Evolutionary conservation across 2,888 invertebrate species (phyloP).

Genomic region (Operophtera brumata): DNA sequence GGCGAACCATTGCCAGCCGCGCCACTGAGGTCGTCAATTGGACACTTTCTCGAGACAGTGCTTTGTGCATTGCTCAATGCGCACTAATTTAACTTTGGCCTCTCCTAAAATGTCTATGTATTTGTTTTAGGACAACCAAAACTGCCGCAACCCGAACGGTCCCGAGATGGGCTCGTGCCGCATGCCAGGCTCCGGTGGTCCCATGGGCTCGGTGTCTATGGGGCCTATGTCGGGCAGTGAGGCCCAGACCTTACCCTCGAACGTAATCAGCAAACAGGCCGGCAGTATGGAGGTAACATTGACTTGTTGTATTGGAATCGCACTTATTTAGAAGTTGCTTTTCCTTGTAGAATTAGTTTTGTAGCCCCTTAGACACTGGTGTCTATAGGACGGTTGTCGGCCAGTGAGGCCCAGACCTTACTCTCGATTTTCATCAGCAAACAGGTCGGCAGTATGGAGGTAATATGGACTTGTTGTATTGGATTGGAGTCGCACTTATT

Average conservation of each 20-base stretch:
- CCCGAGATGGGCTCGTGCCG: slow-evolving; percentile 75
- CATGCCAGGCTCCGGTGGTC: slow-evolving; percentile 66
- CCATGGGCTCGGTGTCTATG: slow-evolving; percentile 73
- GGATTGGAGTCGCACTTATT: background rate
- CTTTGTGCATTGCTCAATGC: too few species aligned
- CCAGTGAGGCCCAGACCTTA: slow-evolving; percentile 85
- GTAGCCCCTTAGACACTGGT: slow-evolving; percentile 69
- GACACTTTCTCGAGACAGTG: too few species aligned
- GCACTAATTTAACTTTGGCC: too few species aligned
- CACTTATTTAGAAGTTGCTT: slow-evolving; percentile 1
- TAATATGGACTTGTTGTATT: slow-evolving; percentile 53
- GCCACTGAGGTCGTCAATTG: too few species aligned
- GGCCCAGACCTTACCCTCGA: slow-evolving; percentile 87
- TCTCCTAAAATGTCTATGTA: too few species aligned
- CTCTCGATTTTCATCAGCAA: slow-evolving; percentile 89
- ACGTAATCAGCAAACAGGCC: slow-evolving; percentile 88
- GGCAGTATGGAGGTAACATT: slow-evolving; percentile 87
- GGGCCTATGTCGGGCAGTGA: slow-evolving; percentile 79
- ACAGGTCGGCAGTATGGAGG: slow-evolving; percentile 89
- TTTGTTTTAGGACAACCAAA: slow-evolving; percentile 64
- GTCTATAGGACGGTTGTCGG: slow-evolving; percentile 74
- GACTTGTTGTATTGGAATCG: slow-evolving; percentile 14
- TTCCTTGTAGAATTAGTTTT: slow-evolving; percentile 1
- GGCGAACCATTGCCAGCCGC: too few species aligned
- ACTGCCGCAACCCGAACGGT: slow-evolving; percentile 71